Base-by-base conservation (phyloP, 23 tunicate genomes). In the Ciona savignyi region DNA sequence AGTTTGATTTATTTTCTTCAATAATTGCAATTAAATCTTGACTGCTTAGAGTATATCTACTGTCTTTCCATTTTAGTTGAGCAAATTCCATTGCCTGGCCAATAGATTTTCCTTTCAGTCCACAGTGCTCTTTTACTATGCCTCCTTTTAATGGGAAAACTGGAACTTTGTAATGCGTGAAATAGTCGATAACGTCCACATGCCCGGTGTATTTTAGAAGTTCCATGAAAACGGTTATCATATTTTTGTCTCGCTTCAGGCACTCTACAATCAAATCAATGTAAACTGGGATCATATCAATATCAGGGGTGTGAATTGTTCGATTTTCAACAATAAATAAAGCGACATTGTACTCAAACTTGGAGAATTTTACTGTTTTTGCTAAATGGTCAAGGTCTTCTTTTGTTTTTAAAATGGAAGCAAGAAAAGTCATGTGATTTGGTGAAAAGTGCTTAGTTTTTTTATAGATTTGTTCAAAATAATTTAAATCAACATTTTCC, bases 131-230 rank as follows among this genome's bases (percentile, higher is more conserved):
- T 49, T 78, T 78, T 11, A 85, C 35, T 32, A n/a, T 62, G 2
- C 35, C 63, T 1, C 97, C 97, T 56, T 25, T 60, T 26, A 91
- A 61, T 2, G 97, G 97, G 64, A 84, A 84, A 0, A 15, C 35
- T 1, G 97, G 97, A 24, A 85, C 65, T 33, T 63, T 20, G 62
- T 74, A 85, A 66, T 80, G 31, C 21, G 74, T 35, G 51, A 91
- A 80, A 35, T 84, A 77, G 1, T 71, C 70, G 72, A 91, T 80
- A 3, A 77, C 72, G 56, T 91, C 83, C 33, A 74, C 64, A 71
- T 91, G 80, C 1, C 97, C 97, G 33, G 34, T 77, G 60, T 85
- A 91, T 76, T 91, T 91, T 29, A 91, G 22, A 76, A 91, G 74
- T 65, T 91, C 97, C 15, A 75, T 26, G 33, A 91, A 72, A 71